These are phyloP conservation scores for Rhorus exstirpatorius DNA, from an alignment of 2,888 invertebrate species.

Conservation along the genomic window DNA sequence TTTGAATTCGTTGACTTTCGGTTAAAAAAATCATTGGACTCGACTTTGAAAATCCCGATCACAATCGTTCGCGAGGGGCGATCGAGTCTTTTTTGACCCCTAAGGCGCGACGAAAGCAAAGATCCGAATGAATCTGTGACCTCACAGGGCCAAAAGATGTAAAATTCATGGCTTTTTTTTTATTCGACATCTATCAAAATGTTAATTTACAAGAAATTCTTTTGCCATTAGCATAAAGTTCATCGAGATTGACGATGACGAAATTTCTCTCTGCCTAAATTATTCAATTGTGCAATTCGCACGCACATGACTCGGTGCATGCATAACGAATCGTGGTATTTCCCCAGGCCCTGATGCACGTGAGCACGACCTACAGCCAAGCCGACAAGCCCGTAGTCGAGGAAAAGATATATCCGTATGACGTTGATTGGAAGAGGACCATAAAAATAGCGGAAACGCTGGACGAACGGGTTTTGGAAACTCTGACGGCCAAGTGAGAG, in stretches of 20 bases:
- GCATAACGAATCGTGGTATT: constrained; percentile 20
- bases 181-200: neutral
- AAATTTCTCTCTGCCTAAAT: neutral
- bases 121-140: constrained; percentile 10
- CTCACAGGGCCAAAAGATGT: neutral
- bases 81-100: neutral
- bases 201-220: no score
- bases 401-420: constrained; percentile 91
- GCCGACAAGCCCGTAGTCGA: constrained; percentile 91
- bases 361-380: constrained; percentile 96
- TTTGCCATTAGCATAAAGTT: no score
- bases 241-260: no score
- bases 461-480: constrained; percentile 88
- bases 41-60: no score
- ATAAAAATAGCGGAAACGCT: constrained; percentile 89
- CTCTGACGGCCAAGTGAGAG: constrained; percentile 89
- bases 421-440: constrained; percentile 90
- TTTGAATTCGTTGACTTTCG: no score
- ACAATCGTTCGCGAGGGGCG: neutral
- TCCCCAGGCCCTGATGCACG: constrained; percentile 90
- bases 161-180: neutral
- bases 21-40: no score
- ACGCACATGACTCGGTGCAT: no score
- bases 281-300: no score
- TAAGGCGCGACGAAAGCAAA: neutral